These are phyloP conservation scores for Thera britannica DNA, from an alignment of 2,888 invertebrate genomes.

Conservation along the genomic window DNA sequence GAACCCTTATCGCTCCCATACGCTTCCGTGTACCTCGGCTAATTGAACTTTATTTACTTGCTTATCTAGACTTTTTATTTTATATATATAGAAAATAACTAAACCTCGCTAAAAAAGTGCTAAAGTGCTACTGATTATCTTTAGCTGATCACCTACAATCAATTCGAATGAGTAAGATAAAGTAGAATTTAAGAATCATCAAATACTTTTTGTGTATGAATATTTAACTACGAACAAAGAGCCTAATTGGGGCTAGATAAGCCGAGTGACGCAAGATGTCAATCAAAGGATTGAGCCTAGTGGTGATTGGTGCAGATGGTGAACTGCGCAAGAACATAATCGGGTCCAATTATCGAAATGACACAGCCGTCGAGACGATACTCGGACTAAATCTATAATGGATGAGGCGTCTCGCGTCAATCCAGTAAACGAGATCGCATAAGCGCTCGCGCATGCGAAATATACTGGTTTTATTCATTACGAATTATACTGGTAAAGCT, in stretches of 20 bases:
- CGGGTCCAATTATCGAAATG: conserved; percentile 82
- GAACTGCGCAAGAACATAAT: conserved; percentile 69
- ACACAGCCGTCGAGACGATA: conserved; percentile 71
- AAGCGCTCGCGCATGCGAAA: conserved; percentile 39
- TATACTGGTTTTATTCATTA: conserved; percentile 32
- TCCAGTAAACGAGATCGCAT: conserved; percentile 80
- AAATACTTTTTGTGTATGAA: conserved; percentile 31
- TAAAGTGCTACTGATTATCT: no score
- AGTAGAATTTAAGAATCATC: not conserved
- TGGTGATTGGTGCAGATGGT: conserved; percentile 64
- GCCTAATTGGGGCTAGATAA: conserved; percentile 71
- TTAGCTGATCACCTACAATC: no score
- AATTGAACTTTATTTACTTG: conserved; percentile 64
- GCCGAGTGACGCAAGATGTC: conserved; percentile 72
- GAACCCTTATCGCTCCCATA: conserved; percentile 36
- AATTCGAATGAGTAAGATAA: not conserved
- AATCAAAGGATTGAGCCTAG: conserved; percentile 65
- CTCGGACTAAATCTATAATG: conserved; percentile 81
- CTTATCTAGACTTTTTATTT: conserved; percentile 38
- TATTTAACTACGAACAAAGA: conserved; percentile 42
- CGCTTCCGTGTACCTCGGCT: conserved; percentile 76
- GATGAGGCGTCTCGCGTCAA: conserved; percentile 80
- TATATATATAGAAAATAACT: no score
- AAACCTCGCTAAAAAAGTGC: no score
- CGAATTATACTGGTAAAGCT: conserved; percentile 24